phyloP scores from a whole-genome alignment of 2,797 vertebrate genomes.

The Numenius phaeopus region DNA sequence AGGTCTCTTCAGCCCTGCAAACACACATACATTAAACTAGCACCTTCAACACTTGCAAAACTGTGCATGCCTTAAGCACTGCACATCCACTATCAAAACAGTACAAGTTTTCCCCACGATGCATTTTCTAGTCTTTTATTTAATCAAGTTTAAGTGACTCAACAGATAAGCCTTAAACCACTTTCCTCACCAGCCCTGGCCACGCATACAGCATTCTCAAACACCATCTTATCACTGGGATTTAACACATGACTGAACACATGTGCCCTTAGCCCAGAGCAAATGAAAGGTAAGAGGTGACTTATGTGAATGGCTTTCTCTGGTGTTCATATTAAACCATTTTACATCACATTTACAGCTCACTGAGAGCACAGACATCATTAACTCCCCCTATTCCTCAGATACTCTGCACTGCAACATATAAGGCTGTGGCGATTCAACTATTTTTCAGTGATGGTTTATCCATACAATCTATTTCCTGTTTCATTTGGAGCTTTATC shows the following conservation, averaged over 20 bases:
- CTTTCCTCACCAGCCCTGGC: background rate
- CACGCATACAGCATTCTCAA: background rate
- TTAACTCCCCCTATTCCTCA: background rate
- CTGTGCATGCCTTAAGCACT: background rate
- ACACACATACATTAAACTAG: background rate
- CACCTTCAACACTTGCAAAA: background rate
- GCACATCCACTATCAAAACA: background rate
- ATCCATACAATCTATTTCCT: background rate
- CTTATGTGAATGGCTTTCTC: background rate
- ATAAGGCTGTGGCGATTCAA: background rate
- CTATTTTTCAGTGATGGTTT: background rate
- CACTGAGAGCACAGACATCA: background rate
- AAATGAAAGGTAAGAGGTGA: background rate
- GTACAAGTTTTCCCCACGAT: rapidly evolving
- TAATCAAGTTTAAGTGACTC: background rate
- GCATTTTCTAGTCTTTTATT: background rate
- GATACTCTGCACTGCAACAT: rapidly evolving
- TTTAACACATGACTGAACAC: background rate
- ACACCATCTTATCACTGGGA: rapidly evolving
- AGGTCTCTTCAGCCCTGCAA: background rate
- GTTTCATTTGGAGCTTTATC: background rate
- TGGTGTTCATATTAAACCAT: background rate
- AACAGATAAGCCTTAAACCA: background rate
- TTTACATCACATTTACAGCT: background rate
- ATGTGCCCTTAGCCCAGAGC: background rate